A percentile compares a stretch with the other conserved stretches of the same genome.
These are phyloP conservation scores for Lithophane socia DNA, from an alignment of 2,888 invertebrate genomes.

Conservation along the genomic window DNA sequence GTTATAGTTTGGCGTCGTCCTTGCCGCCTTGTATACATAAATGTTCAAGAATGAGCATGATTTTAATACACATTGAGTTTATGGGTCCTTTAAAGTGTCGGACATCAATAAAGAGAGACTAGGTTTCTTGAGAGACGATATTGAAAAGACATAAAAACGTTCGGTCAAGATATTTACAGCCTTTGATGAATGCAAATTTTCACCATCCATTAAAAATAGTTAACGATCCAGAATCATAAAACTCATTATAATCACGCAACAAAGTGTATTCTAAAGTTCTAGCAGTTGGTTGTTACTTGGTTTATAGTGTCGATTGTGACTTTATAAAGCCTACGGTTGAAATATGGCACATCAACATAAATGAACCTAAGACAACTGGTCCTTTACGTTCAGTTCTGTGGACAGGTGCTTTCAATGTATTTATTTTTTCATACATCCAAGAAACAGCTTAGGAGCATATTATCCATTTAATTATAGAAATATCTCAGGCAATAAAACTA, in stretches of 20 bases:
- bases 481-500: conserved; percentile 25
- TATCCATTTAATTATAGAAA: conserved; percentile 48
- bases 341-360: neutral
- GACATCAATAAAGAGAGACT: conserved; percentile 13
- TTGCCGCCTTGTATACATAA: too few relatives aligned
- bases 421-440: conserved; percentile 22
- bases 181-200: conserved; percentile 19
- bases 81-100: conserved; percentile 12
- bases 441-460: conserved; percentile 28
- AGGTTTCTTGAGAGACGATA: conserved; percentile 10
- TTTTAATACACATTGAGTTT: conserved; percentile 4
- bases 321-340: neutral
- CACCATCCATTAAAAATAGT: conserved; percentile 20
- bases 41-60: neutral
- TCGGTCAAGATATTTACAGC: conserved; percentile 22
- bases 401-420: conserved; percentile 6
- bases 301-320: neutral
- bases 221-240: conserved; percentile 40
- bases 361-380: neutral
- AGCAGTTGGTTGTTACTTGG: neutral
- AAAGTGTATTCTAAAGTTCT: conserved; percentile 13
- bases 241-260: conserved; percentile 22
- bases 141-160: conserved; percentile 14
- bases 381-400: neutral
- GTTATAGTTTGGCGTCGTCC: too few relatives aligned